Evolutionary conservation across 2,797 vertebrate species (phyloP).

Genomic region (Dermochelys coriacea): DNA sequence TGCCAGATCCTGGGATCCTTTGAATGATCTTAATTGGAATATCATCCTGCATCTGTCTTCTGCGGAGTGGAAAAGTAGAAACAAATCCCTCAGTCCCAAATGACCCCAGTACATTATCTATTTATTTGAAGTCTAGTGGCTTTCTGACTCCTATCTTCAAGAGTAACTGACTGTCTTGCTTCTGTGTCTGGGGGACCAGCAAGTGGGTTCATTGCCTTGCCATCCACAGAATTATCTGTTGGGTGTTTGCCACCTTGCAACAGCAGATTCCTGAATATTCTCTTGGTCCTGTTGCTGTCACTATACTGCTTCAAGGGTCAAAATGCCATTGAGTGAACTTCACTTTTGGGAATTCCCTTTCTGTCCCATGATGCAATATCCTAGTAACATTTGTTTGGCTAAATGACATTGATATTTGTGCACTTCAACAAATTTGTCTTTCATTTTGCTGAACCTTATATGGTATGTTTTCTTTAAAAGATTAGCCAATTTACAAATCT

Average conservation of each 20-base stretch:
- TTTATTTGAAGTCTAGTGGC: no score
- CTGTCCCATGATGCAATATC: background rate
- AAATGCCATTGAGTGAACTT: background rate
- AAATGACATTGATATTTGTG: background rate
- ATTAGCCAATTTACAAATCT: background rate
- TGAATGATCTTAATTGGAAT: background rate
- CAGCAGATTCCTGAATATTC: background rate
- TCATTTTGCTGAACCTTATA: background rate
- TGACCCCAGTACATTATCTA: no score
- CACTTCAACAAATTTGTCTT: background rate
- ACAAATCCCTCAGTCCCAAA: no score
- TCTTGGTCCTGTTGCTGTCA: background rate
- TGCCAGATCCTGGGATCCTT: background rate
- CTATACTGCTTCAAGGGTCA: background rate
- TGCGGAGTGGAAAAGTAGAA: no score
- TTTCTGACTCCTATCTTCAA: background rate
- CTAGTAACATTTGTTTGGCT: background rate
- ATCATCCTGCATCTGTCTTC: no score
- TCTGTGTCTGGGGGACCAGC: fast-evolving
- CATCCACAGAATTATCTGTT: background rate
- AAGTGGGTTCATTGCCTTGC: background rate
- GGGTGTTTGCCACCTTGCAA: background rate
- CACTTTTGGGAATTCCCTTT: background rate
- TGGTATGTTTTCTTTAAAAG: fast-evolving
- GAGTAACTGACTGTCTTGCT: background rate